These are phyloP conservation scores for Pipistrellus pipistrellus DNA, from an alignment of 2,797 vertebrate species.

Conservation along the genomic window DNA sequence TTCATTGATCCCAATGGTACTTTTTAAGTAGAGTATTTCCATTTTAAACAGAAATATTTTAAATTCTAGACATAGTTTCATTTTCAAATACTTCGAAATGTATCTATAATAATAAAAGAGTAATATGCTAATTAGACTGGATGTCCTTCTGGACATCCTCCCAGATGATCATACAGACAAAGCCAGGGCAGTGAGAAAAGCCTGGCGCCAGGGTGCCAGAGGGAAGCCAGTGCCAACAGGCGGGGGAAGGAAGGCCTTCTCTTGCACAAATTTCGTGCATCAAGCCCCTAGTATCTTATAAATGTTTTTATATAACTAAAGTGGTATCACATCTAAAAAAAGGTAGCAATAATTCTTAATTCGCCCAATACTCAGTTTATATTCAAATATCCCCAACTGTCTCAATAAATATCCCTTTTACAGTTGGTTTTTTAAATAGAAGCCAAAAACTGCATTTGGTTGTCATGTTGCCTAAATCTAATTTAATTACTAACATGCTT, in stretches of 20 bases:
- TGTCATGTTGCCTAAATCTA: slow-evolving; percentile 12
- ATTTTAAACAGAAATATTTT: neutral
- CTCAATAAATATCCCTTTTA: neutral
- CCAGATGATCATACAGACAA: no score
- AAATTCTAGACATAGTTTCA: neutral
- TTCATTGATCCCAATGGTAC: neutral
- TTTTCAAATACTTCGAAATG: slow-evolving; percentile 7
- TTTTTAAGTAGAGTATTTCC: neutral
- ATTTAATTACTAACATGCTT: slow-evolving; percentile 38
- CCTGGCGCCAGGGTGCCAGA: no score
- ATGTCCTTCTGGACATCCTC: no score
- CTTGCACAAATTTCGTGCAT: no score
- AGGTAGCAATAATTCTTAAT: neutral
- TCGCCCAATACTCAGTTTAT: neutral
- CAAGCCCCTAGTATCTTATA: neutral
- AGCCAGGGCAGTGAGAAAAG: no score
- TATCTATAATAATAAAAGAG: no score
- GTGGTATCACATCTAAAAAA: neutral
- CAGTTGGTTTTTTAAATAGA: slow-evolving; percentile 28
- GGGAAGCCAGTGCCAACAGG: no score
- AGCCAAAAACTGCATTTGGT: slow-evolving; percentile 36
- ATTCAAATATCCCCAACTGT: slow-evolving; percentile 9
- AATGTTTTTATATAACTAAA: neutral
- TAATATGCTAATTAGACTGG: no score
- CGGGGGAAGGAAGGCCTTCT: no score